phyloP scores from a whole-genome alignment of 2,113 vertebrate genomes.

The Stomatorhinus ivindoensis region DNA sequence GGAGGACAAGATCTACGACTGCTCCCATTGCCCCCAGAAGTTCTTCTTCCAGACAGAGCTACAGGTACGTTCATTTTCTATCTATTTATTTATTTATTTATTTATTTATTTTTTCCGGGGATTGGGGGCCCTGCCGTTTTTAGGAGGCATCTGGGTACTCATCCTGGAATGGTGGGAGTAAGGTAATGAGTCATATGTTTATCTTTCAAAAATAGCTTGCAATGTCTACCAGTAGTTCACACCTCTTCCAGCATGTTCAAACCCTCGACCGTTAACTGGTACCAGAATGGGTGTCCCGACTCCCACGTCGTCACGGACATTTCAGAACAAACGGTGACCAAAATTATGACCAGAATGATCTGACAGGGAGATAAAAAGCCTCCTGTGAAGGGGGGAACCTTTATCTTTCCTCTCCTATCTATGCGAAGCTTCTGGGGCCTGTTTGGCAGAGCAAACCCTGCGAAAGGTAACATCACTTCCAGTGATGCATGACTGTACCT shows the following conservation, averaged over 20 bases:
- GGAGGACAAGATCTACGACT: constrained; percentile 99
- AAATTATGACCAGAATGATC: neutral
- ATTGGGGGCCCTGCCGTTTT: neutral
- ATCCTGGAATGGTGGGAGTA: neutral
- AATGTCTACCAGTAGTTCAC: neutral
- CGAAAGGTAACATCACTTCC: neutral
- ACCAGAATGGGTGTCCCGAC: neutral
- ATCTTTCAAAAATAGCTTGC: neutral
- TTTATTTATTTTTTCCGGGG: neutral
- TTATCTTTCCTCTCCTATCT: neutral
- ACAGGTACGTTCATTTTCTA: constrained; percentile 69
- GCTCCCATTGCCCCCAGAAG: constrained; percentile 97
- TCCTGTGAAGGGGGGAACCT: neutral
- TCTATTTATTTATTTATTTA: too few relatives aligned
- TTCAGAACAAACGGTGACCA: neutral
- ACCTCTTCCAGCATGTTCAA: neutral
- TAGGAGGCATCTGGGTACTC: neutral
- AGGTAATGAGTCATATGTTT: neutral
- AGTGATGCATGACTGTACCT: neutral
- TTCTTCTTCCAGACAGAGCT: constrained; percentile 99
- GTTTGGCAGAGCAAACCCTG: neutral
- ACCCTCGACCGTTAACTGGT: neutral
- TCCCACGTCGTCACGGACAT: neutral
- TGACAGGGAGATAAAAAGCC: neutral
- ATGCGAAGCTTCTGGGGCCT: neutral